Base-by-base conservation (phyloP, 2,113 vertebrate genomes). In the Marmota flaviventris region DNA sequence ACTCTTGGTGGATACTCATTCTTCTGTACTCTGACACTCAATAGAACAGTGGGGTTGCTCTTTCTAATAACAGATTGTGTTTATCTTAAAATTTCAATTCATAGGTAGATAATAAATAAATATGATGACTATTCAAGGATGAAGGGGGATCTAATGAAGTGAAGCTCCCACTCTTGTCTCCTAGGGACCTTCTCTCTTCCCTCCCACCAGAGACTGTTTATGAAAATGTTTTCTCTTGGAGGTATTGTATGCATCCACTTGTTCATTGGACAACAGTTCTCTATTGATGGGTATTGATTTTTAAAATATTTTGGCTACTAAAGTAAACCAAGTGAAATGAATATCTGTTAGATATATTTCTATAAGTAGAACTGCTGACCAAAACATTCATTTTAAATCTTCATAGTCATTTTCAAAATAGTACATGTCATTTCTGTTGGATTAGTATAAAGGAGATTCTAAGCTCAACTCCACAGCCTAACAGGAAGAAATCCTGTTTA, bases 331-430 rank as follows among this genome's bases (percentile, higher is more conserved):
- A 78, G 25, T 69, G 37, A 53, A 48, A 2, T 17, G 34, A 85
- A 1, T 85, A 18, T 78, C 76, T n/a, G 12, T 4, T 75, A 53
- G 76, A 4, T 70, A 9, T 58, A 65, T 75, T 95, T 94, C 89
- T 86, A 1, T 77, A 29, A 34, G 29, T 42, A 70, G 67, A 76
- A 51, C 58, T 89, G 75, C 86, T 95, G 95, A 94, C 75, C 27
- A 0, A 77, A 65, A 16, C 83, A 82, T 48, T 89, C 39, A 65
- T 81, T 94, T 95, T 83, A 78, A 88, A 85, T 95, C 77, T 82
- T 58, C 77, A 92, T 16, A 63, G 86, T 69, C 20, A 25, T 79
- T 89, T 86, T n/a, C 22, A 75, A 79, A 87, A 48, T 25, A 77
- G 67, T 27, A 51, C n/a, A 53, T 78, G 34, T 25, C 63, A 8